A percentile compares a stretch with the other conserved stretches of the same genome.
These are phyloP conservation scores for Sycophila sp. DNA, from an alignment of 1,140 invertebrate genomes.

Conservation along the genomic window DNA sequence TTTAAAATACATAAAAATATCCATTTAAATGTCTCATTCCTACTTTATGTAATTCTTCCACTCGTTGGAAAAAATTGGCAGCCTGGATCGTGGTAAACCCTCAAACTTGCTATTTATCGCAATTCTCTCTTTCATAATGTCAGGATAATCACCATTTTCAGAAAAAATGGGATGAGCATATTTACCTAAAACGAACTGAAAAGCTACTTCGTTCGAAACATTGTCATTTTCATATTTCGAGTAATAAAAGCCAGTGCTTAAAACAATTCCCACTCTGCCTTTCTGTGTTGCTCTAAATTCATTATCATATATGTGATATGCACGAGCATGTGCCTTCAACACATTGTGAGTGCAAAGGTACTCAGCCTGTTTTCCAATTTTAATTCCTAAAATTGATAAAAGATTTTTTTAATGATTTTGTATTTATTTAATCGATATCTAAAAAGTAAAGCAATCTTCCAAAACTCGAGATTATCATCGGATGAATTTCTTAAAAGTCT, in stretches of 20 bases:
- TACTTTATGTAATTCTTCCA: slow-evolving; percentile 60
- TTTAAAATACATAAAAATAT: slow-evolving; percentile 1
- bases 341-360: slow-evolving; percentile 68
- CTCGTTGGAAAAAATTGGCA: slow-evolving; percentile 65
- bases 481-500: too few species aligned
- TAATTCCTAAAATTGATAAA: neutral
- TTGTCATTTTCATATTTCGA: slow-evolving; percentile 38
- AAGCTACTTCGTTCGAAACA: slow-evolving; percentile 39
- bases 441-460: too few species aligned
- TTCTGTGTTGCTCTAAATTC: slow-evolving; percentile 69
- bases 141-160: slow-evolving; percentile 70
- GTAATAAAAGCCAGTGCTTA: slow-evolving; percentile 13
- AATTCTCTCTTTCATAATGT: slow-evolving; percentile 66
- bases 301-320: slow-evolving; percentile 71
- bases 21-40: neutral
- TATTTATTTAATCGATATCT: neutral
- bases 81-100: slow-evolving; percentile 64
- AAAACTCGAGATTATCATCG: too few species aligned
- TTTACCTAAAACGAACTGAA: slow-evolving; percentile 70
- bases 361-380: slow-evolving; percentile 48
- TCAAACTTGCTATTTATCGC: slow-evolving; percentile 67
- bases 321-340: slow-evolving; percentile 68
- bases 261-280: slow-evolving; percentile 59
- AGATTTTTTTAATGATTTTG: slow-evolving; percentile 57
- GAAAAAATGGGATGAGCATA: slow-evolving; percentile 72